Evolutionary conservation across 2,113 vertebrate species (phyloP), one percentile per base, ranked within the genome.

Genomic region (Pyxicephalus adspersus): DNA sequence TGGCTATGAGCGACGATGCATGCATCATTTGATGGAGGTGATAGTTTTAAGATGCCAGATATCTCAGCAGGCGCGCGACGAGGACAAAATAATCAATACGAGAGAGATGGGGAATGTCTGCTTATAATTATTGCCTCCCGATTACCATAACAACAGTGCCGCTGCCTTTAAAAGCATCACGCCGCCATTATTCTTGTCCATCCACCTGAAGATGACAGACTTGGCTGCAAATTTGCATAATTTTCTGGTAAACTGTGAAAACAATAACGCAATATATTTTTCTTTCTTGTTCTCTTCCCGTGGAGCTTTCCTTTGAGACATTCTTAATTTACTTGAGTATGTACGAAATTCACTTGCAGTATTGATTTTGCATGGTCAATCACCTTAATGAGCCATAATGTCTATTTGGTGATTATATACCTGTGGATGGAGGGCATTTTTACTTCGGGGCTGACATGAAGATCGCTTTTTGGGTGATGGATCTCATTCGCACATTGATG

Each of bases 281-380:
- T 66, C 22, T 68, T 22, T 17, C 25, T 2, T n/a, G 28, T 15
- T 19, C 52, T 55, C 38, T 13, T 13, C 38, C 38, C 38, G 38
- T 13, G 38, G 38, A 15, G 5, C 38, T 45, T 52, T 73, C 17
- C 70, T 25, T 72, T 9, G 11, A 54, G 70, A 64, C 51, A 15
- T 65, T 26, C 34, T 64, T 77, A 65, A 77, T 77, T 66, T 64
- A 77, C 75, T 77, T 64, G 61, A 64, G 45, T 64, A 65, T 65
- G 75, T 28, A 65, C 29, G 34, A 77, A 54, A 77, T 54, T 76
- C 38, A 50, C 38, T 52, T 8, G 19, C 38, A n/a, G 50, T 55
- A 77, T 77, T 55, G 76, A 77, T 77, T 51, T 20, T 65, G 54
- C 55, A 66, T 55, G 63, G 61, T 52, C 61, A 61, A 66, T 77